phyloP scores from a whole-genome alignment of 2,113 vertebrate genomes.

The Pterocles gutturalis region DNA sequence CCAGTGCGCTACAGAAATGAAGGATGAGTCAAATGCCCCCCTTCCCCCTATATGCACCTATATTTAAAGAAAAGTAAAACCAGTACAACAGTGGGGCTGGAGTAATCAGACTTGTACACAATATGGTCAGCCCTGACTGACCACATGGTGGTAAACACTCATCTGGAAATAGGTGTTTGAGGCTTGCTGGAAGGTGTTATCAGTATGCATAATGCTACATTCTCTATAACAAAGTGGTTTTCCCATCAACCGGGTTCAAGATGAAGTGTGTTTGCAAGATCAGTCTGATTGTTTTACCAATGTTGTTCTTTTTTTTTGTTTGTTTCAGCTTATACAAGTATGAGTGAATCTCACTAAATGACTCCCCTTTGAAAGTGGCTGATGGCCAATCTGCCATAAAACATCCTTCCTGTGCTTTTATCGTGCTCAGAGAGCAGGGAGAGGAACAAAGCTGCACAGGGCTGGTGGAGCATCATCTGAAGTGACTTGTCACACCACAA shows the following conservation, averaged over 20 bases:
- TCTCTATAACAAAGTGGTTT: background rate
- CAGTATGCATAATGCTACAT: background rate
- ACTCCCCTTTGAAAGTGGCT: conserved; percentile 42
- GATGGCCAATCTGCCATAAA: background rate
- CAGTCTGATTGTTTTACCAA: background rate
- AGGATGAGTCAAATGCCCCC: background rate
- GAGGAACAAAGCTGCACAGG: background rate
- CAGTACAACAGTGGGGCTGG: background rate
- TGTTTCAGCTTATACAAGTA: conserved; percentile 37
- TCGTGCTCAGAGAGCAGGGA: background rate
- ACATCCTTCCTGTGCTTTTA: conserved; percentile 56
- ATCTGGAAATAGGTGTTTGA: conserved; percentile 30
- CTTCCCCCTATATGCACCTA: rapidly evolving
- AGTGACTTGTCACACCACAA: background rate
- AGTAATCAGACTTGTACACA: background rate
- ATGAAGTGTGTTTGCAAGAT: conserved; percentile 15
- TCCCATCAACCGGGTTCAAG: conserved; percentile 35
- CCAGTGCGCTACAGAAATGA: background rate
- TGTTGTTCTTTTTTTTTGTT: background rate
- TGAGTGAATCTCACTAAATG: conserved; percentile 54
- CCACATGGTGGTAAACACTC: conserved; percentile 12
- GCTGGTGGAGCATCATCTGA: background rate
- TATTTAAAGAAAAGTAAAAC: conserved; percentile 4
- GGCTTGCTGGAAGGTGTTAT: background rate
- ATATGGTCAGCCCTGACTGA: background rate